Conservation (phyloP, 1,140 invertebrate species). For the Melanaphis sacchari region DNA sequence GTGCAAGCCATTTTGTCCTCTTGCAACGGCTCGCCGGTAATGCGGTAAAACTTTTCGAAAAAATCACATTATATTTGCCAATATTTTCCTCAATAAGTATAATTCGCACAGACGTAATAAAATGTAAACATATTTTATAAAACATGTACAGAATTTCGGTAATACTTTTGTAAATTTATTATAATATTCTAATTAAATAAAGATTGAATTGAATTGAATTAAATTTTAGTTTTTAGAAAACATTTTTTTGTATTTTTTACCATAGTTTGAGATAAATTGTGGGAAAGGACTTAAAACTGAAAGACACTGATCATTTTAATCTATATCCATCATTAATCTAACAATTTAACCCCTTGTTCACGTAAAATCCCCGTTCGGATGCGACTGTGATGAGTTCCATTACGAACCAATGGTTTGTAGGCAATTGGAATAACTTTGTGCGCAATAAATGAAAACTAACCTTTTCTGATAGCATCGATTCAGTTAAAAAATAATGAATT, state of each 20-base stretch:
- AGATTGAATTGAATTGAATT: not conserved
- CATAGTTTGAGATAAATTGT: not conserved
- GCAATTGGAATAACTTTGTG: conserved; percentile 14
- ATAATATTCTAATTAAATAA: not conserved
- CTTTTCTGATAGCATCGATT: not conserved
- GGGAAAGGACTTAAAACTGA: not conserved
- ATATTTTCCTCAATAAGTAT: not conserved
- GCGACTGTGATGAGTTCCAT: conserved; percentile 6
- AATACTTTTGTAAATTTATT: not conserved
- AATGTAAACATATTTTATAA: not conserved
- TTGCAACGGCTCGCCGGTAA: not conserved
- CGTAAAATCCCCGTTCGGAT: not conserved
- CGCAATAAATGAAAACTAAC: not conserved
- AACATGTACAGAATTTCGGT: not conserved
- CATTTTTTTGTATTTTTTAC: not conserved
- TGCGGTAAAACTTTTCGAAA: not conserved
- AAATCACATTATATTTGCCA: not conserved
- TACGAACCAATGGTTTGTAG: not conserved
- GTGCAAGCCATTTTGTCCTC: conserved; percentile 41
- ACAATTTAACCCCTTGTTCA: not conserved
- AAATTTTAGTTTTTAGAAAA: not conserved
- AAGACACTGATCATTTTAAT: conserved; percentile 44
- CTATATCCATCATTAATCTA: not conserved
- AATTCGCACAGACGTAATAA: not conserved
- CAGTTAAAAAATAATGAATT: conserved; percentile 16